Percentiles rank a stretch among this genome's conserved stretches.
Conservation (phyloP, 2,888 invertebrate species). For the Bellardia pandia region DNA sequence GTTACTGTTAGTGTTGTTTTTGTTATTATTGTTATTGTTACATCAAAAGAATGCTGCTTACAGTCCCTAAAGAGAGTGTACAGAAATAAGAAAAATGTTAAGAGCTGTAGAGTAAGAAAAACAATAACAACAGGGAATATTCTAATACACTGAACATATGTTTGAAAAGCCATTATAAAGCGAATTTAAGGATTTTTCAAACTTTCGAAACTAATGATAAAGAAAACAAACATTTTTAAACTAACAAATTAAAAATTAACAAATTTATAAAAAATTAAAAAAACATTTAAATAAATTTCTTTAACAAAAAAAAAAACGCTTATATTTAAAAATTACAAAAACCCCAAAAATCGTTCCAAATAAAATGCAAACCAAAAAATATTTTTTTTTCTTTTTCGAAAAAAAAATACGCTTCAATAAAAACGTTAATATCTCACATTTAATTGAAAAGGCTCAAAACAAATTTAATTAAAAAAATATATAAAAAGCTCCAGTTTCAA, state of each 20-base stretch:
- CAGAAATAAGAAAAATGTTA: not conserved
- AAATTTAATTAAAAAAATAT: too few species aligned
- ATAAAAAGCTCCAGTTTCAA: too few species aligned
- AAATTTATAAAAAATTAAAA: not conserved
- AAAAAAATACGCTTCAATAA: conserved; percentile 2
- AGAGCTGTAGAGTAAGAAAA: conserved; percentile 38
- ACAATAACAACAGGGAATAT: conserved; percentile 23
- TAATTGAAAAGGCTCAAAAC: too few species aligned
- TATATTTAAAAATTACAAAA: not conserved
- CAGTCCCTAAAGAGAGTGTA: conserved; percentile 54
- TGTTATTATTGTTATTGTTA: conserved; percentile 22
- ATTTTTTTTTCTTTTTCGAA: too few species aligned
- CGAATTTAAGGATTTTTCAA: conserved; percentile 14
- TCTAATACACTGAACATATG: conserved; percentile 35
- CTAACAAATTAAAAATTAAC: too few species aligned
- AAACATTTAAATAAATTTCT: too few species aligned
- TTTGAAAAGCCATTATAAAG: not conserved
- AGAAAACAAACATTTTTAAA: too few species aligned
- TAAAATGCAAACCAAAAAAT: not conserved
- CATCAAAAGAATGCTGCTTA: conserved; percentile 48
- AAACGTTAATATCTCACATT: not conserved
- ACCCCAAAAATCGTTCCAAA: not conserved
- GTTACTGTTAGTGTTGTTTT: conserved; percentile 31
- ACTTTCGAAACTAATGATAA: too few species aligned
- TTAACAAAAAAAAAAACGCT: not conserved